Base-by-base conservation (phyloP, 2,113 vertebrate species). In the Elachura formosa region DNA sequence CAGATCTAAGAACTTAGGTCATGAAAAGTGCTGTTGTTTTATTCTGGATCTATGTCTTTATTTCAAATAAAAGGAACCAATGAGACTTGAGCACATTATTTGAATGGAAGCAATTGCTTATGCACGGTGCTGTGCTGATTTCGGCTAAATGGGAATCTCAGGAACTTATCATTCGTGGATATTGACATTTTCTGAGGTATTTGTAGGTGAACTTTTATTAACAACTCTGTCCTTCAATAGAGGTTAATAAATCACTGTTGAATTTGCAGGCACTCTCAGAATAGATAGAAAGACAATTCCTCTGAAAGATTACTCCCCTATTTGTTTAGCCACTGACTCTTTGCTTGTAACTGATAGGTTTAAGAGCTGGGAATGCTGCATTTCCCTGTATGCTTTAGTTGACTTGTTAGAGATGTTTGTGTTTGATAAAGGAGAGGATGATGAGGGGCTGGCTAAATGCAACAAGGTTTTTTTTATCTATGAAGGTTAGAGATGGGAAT, bases 331-430 rank as follows among this genome's bases (percentile, higher is more conserved):
- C 93, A 82, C 75, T 48, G 73, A 76, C 81, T 86, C 40, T 76
- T 75, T 79, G 74, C 63, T 86, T 54, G 84, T 89, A 94, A 95
- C 64, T 0, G 43, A 96, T 87, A 91, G 93, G 82, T 82, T 83
- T 94, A 56, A 94, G 92, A 92, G 74, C 76, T 48, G 79, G 90
- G 90, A 96, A 88, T 6, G 10, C 10, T 73, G 81, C 77, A 56
- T 96, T 96, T 96, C 85, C 51, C 85, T 79, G 38, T 48, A 33
- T 94, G 94, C 90, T 93, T 96, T 85, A 51, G 94, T 88, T 92
- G 93, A 81, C 90, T 95, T 48, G 74, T 94, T 93, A 93, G 93
- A 93, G 94, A 92, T 61, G 94, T 94, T 97, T 96, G 91, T 77
- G 64, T 74, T 92, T 92, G 95, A 95, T 96, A 97, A 97, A 96